Evolutionary conservation across 2,888 invertebrate genomes (phyloP), one percentile per base, ranked within the genome.

Genomic region (Torymus tubicola): DNA sequence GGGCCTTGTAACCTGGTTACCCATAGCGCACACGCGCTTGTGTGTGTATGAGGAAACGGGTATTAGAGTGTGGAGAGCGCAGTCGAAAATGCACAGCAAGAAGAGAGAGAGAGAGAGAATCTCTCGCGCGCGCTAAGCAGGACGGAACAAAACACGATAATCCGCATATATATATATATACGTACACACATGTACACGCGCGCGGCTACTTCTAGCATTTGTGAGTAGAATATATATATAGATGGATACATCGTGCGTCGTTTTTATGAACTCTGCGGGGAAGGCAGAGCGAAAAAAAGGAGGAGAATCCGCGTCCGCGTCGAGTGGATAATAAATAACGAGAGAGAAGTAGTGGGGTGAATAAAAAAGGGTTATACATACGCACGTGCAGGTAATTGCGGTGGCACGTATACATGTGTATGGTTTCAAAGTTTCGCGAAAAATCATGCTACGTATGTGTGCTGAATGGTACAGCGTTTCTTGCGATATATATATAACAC

Each of bases 21-120:
- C 61, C 77, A 50, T 24, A 2, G 2, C 18, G 65, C 31, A 61
- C 21, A 60, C 24, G 61, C 64, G 60, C 50, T 16, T 31, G n/a
- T 12, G 58, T 12, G 14, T n/a, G 21, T 12, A 50, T 14, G 14
- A 42, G 68, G 67, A 73, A 64, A 63, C 68, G 55, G 63, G 89
- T 90, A 90, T 90, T 83, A 90, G 90, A 90, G 89, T 90, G 90
- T 90, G 90, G 89, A 89, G 88, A 89, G 86, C 87, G 86, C 85
- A 84, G 61, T 57, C 60, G 65, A 68, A 80, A 61, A 71, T 72
- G 58, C 50, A 58, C 63, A 24, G 31, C 79, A 81, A 76, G 82
- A 50, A 16, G 18, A 61, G 55, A 84, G 85, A 85, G 84, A 84
- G 85, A 85, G 84, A 84, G 85, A n/a, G 83, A 57, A 52, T 55